Percentiles rank a stretch among this genome's conserved stretches.
phyloP scores from a whole-genome alignment of 2,797 vertebrate species.

The Sphenopsis melanotis region DNA sequence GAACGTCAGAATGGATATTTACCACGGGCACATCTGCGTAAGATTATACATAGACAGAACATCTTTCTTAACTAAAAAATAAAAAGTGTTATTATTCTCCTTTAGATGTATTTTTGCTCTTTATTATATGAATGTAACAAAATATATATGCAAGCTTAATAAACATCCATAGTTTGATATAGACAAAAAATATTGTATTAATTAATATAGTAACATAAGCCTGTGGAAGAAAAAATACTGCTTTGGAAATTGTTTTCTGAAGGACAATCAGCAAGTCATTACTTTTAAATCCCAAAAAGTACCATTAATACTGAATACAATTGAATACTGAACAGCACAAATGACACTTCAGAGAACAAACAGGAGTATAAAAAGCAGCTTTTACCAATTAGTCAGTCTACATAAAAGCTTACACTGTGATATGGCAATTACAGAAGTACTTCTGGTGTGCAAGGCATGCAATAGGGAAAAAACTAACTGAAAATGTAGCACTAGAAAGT shows the following conservation, averaged over 20 bases:
- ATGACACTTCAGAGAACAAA: conserved; percentile 53
- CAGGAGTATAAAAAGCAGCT: conserved; percentile 5
- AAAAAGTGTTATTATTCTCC: conserved; percentile 25
- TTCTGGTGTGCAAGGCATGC: neutral
- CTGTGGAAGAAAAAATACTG: conserved; percentile 14
- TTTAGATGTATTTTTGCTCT: conserved; percentile 53
- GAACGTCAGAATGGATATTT: conserved; percentile 42
- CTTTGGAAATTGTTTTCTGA: conserved; percentile 39
- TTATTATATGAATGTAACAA: conserved; percentile 46
- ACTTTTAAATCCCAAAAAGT: conserved; percentile 47
- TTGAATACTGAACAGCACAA: conserved; percentile 29
- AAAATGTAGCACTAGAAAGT: neutral
- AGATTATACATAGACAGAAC: conserved; percentile 58
- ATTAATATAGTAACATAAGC: conserved; percentile 10
- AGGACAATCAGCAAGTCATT: conserved; percentile 47
- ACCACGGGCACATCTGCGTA: conserved; percentile 61
- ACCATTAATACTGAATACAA: conserved; percentile 9
- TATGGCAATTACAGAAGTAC: conserved; percentile 44
- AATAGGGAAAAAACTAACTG: conserved; percentile 16
- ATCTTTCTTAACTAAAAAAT: neutral
- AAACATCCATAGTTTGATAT: neutral
- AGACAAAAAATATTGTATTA: conserved; percentile 17
- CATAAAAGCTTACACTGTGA: conserved; percentile 37
- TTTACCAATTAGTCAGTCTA: conserved; percentile 53
- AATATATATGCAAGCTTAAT: conserved; percentile 45